Evolutionary conservation across 2,888 invertebrate species (phyloP), one percentile per base, ranked within the genome.

Genomic region (Agrotis exclamationis): DNA sequence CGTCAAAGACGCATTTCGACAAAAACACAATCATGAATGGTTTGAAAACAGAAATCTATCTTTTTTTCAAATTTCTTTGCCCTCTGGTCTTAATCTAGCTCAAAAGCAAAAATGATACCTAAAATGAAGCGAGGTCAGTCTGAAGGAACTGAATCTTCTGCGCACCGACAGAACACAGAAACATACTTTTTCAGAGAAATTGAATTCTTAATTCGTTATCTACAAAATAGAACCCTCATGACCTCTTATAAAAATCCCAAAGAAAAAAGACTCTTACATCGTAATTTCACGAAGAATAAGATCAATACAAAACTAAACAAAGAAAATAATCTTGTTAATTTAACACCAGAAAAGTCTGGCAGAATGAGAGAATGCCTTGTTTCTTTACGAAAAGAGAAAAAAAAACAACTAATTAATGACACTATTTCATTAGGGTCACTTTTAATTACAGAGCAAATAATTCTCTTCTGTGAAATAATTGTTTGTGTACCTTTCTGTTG

Each of bases 361-460:
- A 62, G 53, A 70, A 75, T 63, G 63, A 82, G 70, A 82, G 76
- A 67, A 71, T 24, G 60, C 70, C 70, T 79, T 71, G 74, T 74
- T 77, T 28, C 66, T 63, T 75, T 76, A 70, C 66, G 66, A 75
- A 81, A 83, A 33, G 33, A 9, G 9, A 84, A 86, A 85, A 79
- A 84, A 85, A 79, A 82, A 79, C 83, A 83, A 72, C 69, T 70
- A 88, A 87, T 85, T 79, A 88, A 88, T 88, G 80, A 76, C 82
- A 88, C 86, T 85, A 87, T 84, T 87, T 85, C 79, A 80, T 85
- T 83, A 84, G 63, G 82, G 83, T 83, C 80, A 79, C 79, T 86
- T 87, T 85, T 85, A 86, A 86, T 87, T 87, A 87, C 78, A 56
- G 65, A 56, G 58, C 74, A 82, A 86, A 83, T 85, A 82, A 75